Evolutionary conservation across 1,140 invertebrate genomes (phyloP).

Genomic region (Orussus abietinus): DNA sequence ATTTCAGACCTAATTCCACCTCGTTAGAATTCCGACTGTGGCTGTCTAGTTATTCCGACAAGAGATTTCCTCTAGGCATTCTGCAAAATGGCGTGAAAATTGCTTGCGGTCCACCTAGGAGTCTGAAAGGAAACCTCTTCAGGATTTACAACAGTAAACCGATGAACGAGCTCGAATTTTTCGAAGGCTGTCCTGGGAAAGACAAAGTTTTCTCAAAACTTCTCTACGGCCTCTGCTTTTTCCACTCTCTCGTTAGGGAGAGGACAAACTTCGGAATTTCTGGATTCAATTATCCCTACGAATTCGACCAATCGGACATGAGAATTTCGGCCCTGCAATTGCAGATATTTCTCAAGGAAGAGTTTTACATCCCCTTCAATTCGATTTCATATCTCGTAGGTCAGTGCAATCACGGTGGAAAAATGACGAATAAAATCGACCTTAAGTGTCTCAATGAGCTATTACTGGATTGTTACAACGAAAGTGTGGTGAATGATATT

Average conservation of each 20-base stretch:
- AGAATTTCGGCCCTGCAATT: conserved; percentile 63
- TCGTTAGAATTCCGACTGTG: conserved; percentile 65
- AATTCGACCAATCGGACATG: conserved; percentile 71
- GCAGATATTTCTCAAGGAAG: conserved; percentile 51
- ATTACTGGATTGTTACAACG: conserved; percentile 58
- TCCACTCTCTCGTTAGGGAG: conserved; percentile 67
- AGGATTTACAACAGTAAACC: conserved; percentile 60
- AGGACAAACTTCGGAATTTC: conserved; percentile 62
- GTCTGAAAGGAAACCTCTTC: conserved; percentile 60
- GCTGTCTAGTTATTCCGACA: conserved; percentile 65
- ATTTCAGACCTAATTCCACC: conserved; percentile 53
- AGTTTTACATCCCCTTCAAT: conserved; percentile 55
- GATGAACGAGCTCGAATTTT: conserved; percentile 49
- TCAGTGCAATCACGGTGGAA: conserved; percentile 73
- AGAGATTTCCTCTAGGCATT: conserved; percentile 62
- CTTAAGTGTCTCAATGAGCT: conserved; percentile 57
- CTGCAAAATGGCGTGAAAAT: conserved; percentile 69
- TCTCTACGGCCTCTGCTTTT: conserved; percentile 65
- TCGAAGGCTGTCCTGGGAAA: conserved; percentile 41
- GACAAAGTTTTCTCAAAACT: conserved; percentile 58
- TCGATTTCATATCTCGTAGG: conserved; percentile 62
- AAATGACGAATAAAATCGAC: conserved; percentile 66
- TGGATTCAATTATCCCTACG: conserved; percentile 70
- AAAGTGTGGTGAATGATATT: conserved; percentile 31
- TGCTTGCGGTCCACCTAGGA: conserved; percentile 62